A percentile compares a stretch with the other conserved stretches of the same genome.
phyloP scores from a whole-genome alignment of 2,888 invertebrate genomes.

The Acrocyrtus sp. region DNA sequence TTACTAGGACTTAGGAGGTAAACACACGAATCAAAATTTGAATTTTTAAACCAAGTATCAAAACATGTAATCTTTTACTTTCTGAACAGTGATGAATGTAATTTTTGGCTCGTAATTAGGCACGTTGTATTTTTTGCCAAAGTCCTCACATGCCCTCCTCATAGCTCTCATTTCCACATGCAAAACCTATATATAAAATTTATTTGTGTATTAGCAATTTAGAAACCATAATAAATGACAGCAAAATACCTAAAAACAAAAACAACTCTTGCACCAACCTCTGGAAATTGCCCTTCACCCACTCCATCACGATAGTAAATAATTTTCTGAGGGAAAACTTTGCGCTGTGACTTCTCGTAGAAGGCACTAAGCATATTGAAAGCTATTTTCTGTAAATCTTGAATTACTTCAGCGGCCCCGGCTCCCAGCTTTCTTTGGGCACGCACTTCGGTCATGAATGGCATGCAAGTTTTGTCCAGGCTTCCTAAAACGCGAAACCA shows the following conservation, averaged over 20 bases:
- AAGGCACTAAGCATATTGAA: no score
- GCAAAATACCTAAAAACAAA: not conserved
- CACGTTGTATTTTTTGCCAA: slow-evolving; percentile 69
- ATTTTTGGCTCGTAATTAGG: slow-evolving; percentile 73
- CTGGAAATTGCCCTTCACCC: slow-evolving; percentile 65
- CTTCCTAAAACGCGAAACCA: no score
- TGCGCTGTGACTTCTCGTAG: slow-evolving; percentile 55
- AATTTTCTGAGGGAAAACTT: slow-evolving; percentile 64
- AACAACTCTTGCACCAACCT: slow-evolving; percentile 26
- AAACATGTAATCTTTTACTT: no score
- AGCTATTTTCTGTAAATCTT: no score
- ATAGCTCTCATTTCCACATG: slow-evolving; percentile 60
- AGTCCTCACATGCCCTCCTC: slow-evolving; percentile 69
- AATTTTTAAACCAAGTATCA: not conserved
- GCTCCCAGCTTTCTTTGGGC: slow-evolving; percentile 24
- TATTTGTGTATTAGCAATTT: no score
- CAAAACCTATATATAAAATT: slow-evolving; percentile 63
- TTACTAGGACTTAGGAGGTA: no score
- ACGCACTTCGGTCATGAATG: slow-evolving; percentile 30
- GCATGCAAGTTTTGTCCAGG: no score
- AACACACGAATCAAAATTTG: not conserved
- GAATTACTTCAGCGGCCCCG: slow-evolving; percentile 42
- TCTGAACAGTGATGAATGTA: slow-evolving; percentile 73
- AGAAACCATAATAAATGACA: no score
- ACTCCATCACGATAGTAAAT: slow-evolving; percentile 66